These are phyloP conservation scores for Casuarius casuarius DNA, from an alignment of 2,113 vertebrate genomes.

Conservation along the genomic window DNA sequence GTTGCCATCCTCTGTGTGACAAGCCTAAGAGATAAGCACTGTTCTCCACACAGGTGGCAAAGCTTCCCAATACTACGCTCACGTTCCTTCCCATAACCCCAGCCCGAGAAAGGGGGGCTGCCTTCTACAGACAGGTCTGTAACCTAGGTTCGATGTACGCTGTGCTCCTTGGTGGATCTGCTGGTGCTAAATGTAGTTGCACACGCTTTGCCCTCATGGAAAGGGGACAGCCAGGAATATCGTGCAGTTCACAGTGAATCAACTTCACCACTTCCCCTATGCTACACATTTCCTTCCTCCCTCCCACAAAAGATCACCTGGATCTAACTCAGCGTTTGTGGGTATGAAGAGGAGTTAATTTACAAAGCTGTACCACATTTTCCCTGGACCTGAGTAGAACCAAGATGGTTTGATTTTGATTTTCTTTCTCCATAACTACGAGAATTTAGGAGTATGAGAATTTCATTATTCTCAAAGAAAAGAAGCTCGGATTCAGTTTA, in stretches of 20 bases:
- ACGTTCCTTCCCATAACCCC: not conserved
- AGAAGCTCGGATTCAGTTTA: slow-evolving; percentile 9
- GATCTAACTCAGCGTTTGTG: not conserved
- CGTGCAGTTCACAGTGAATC: not conserved
- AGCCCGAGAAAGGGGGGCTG: not conserved
- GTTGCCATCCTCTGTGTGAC: not conserved
- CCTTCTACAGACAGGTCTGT: not conserved
- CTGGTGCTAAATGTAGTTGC: not conserved
- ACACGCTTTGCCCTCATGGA: not conserved
- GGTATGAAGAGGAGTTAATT: not conserved
- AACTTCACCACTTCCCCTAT: not conserved
- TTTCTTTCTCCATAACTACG: not conserved
- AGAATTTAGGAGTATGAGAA: not conserved
- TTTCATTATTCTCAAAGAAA: not conserved
- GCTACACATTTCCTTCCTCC: not conserved
- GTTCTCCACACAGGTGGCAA: not conserved
- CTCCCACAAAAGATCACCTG: not conserved
- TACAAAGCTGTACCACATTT: not conserved
- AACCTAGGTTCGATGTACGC: not conserved
- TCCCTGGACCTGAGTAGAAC: not conserved
- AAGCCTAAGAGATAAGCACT: not conserved
- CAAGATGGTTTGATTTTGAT: not conserved
- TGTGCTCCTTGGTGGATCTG: not conserved
- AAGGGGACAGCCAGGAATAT: not conserved
- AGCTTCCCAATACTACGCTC: not conserved